phyloP scores from a whole-genome alignment of 2,888 invertebrate species.

The Catocala sponsa region DNA sequence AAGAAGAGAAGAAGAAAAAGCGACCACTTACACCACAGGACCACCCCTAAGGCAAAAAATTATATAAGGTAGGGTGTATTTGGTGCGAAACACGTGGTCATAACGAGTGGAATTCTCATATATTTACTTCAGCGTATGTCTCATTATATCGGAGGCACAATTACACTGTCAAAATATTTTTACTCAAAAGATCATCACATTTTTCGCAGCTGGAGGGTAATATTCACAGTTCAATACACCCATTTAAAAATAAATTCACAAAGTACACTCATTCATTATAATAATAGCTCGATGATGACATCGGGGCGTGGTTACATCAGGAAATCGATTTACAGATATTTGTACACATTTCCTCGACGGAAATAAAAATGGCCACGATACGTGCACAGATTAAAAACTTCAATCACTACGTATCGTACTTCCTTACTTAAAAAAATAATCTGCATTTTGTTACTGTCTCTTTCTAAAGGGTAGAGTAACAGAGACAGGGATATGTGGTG shows the following conservation, averaged over 20 bases:
- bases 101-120: background rate
- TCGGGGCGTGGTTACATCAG: slow-evolving; percentile 26
- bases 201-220: too few relatives aligned
- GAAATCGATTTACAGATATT: slow-evolving; percentile 40
- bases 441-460: slow-evolving; percentile 38
- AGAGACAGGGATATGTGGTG: slow-evolving; percentile 39
- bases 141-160: too few relatives aligned
- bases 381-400: slow-evolving; percentile 50
- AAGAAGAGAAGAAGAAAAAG: too few relatives aligned
- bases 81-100: background rate
- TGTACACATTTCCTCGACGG: slow-evolving; percentile 47
- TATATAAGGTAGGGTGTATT: too few relatives aligned
- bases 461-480: slow-evolving; percentile 32
- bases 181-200: too few relatives aligned
- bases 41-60: too few relatives aligned
- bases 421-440: slow-evolving; percentile 43
- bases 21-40: too few relatives aligned
- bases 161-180: too few relatives aligned
- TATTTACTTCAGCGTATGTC: background rate
- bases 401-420: slow-evolving; percentile 27
- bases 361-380: slow-evolving; percentile 51
- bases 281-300: slow-evolving; percentile 37
- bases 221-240: slow-evolving; percentile 3
- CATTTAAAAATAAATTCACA: background rate
- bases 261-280: background rate